Conservation (phyloP, 1,140 invertebrate genomes). For the Macrocentrus cingulum region DNA sequence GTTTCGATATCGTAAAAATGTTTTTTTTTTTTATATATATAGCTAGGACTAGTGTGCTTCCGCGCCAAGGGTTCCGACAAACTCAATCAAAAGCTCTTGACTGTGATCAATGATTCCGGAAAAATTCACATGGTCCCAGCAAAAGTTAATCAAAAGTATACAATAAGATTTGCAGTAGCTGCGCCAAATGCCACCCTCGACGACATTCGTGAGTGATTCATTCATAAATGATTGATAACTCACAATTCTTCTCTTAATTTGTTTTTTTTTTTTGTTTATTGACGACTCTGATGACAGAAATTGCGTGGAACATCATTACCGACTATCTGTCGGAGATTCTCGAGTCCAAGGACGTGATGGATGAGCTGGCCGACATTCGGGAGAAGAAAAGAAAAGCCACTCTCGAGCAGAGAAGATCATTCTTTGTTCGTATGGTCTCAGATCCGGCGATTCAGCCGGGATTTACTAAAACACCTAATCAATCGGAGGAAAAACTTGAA, state of each 20-base stretch:
- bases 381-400: slow-evolving; percentile 72
- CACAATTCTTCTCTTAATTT: slow-evolving; percentile 15
- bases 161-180: slow-evolving; percentile 94
- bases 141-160: slow-evolving; percentile 84
- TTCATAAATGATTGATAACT: slow-evolving; percentile 3
- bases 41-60: slow-evolving; percentile 84
- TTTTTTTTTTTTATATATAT: slow-evolving; percentile 8
- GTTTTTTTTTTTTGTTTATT: slow-evolving; percentile 35
- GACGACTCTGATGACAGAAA: too few species aligned
- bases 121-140: slow-evolving; percentile 98
- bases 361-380: slow-evolving; percentile 68
- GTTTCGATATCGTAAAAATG: too few species aligned
- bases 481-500: slow-evolving; percentile 49
- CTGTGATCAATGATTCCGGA: slow-evolving; percentile 93
- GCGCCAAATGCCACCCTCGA: slow-evolving; percentile 85
- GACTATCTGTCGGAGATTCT: slow-evolving; percentile 81
- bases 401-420: slow-evolving; percentile 85
- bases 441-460: slow-evolving; percentile 84
- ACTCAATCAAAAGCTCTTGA: slow-evolving; percentile 91
- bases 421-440: slow-evolving; percentile 95
- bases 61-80: slow-evolving; percentile 84
- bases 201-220: slow-evolving; percentile 74
- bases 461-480: slow-evolving; percentile 56
- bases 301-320: slow-evolving; percentile 87
- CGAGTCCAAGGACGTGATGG: slow-evolving; percentile 69